A percentile compares a stretch with the other conserved stretches of the same genome.
Evolutionary conservation across 2,797 vertebrate species (phyloP).

Genomic region (Karalla daura): DNA sequence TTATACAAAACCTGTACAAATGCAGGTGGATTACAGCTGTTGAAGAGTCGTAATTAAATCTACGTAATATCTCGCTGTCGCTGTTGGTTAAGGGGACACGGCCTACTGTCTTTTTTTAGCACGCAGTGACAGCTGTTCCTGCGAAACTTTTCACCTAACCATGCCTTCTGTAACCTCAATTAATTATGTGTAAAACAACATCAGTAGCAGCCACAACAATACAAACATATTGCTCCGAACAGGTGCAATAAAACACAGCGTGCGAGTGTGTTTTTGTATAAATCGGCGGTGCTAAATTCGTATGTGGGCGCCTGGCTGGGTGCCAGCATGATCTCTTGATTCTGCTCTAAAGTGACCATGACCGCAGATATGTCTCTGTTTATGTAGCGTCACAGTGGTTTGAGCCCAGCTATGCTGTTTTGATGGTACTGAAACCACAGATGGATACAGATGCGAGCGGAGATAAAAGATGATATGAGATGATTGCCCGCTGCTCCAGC

Average conservation of each 20-base stretch:
- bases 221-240: constrained; percentile 47
- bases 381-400: constrained; percentile 60
- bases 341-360: constrained; percentile 58
- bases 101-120: constrained; percentile 14
- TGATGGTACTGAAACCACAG: constrained; percentile 51
- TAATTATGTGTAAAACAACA: constrained; percentile 64
- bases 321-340: constrained; percentile 43
- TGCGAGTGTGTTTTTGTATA: constrained; percentile 40
- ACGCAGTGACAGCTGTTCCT: constrained; percentile 43
- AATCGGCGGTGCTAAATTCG: constrained; percentile 25
- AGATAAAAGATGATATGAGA: constrained; percentile 41
- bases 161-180: constrained; percentile 43
- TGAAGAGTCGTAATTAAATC: constrained; percentile 40
- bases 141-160: constrained; percentile 59
- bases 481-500: constrained; percentile 41
- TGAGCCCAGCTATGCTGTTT: constrained; percentile 50
- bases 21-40: constrained; percentile 44
- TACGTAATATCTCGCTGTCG: constrained; percentile 30
- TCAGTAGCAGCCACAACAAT: constrained; percentile 42
- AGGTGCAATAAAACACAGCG: constrained; percentile 55
- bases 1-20: constrained; percentile 50
- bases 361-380: constrained; percentile 60
- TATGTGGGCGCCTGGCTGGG: constrained; percentile 36
- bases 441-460: constrained; percentile 41
- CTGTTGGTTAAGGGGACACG: constrained; percentile 21